Evolutionary conservation across 2,797 vertebrate species (phyloP), one percentile per base, ranked within the genome.

Genomic region (Gallinago stenura): DNA sequence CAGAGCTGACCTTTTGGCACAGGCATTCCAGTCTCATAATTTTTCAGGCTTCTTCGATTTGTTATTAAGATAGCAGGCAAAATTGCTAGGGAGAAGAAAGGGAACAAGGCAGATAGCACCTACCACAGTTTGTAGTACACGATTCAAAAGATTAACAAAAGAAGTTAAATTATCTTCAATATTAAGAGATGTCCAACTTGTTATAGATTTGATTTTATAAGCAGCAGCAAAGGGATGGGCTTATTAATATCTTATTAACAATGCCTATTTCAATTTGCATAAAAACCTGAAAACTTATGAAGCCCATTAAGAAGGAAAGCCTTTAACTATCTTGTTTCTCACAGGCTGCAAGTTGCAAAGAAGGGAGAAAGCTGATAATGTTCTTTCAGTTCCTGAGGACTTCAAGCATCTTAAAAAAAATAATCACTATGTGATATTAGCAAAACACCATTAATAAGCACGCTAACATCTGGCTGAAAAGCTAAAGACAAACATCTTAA

Each of bases 321-420:
- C 33, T 89, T 60, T 43, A 92, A 87, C 83, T 51, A 20, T 39
- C 53, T 41, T 70, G 7, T 85, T 87, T 70, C 70, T 83, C 43
- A 56, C 17, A 72, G 73, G 56, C 80, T 87, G 51, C 37, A 84
- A 82, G 86, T 15, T 60, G 13, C 68, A 64, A 83, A 83, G 37
- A 3, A 37, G 45, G 65, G 77, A 87, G 88, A 86, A 93, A 93
- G 75, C 86, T 93, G 94, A 97, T 94, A 95, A 93, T 53, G 80
- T 35, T 79, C 41, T 75, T 87, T 53, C 77, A 77, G 86, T 77
- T 97, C 81, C 94, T 33, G 68, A 83, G 81, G 53, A 87, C 53
- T 71, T 76, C 20, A 22, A 24, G 60, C 70, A 87, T 51, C 43
- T 94, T 21, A 37, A 79, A 66, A 85, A 65, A 45, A 50, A 18